phyloP scores from a whole-genome alignment of 1,140 invertebrate genomes.

The Zaprionus tsacasi region DNA sequence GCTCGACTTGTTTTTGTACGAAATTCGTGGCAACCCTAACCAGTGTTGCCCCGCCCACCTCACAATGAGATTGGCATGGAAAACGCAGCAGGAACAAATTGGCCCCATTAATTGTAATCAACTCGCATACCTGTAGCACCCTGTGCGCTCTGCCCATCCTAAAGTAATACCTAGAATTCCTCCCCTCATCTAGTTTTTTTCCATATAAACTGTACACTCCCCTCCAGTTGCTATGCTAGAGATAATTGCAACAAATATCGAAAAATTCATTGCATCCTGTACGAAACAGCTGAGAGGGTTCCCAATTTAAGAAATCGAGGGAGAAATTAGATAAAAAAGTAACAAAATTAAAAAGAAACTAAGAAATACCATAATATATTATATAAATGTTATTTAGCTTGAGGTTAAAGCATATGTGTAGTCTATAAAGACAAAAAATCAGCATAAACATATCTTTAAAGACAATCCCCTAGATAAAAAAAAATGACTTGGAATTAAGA shows the following conservation, averaged over 20 bases:
- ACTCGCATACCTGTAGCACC: constrained; percentile 38
- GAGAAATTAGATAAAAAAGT: neutral
- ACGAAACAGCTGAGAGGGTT: neutral
- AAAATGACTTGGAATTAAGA: too few relatives aligned
- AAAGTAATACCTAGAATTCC: too few relatives aligned
- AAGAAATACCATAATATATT: too few relatives aligned
- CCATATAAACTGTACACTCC: neutral
- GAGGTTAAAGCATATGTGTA: too few relatives aligned
- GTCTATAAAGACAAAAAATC: too few relatives aligned
- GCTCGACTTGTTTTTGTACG: constrained; percentile 1
- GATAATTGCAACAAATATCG: constrained; percentile 7
- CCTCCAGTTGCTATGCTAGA: neutral
- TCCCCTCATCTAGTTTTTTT: neutral
- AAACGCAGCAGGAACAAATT: constrained; percentile 58
- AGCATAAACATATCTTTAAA: too few relatives aligned
- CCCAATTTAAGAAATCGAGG: neutral
- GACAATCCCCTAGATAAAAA: too few relatives aligned
- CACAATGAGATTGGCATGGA: constrained; percentile 28
- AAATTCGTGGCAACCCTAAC: constrained; percentile 50
- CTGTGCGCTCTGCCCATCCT: neutral
- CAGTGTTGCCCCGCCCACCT: neutral
- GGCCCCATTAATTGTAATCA: constrained; percentile 80
- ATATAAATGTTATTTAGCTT: too few relatives aligned
- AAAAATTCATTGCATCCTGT: constrained; percentile 20
- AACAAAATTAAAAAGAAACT: too few relatives aligned